Conservation (phyloP, 2,888 invertebrate species). For the Mimachlamys varia region DNA sequence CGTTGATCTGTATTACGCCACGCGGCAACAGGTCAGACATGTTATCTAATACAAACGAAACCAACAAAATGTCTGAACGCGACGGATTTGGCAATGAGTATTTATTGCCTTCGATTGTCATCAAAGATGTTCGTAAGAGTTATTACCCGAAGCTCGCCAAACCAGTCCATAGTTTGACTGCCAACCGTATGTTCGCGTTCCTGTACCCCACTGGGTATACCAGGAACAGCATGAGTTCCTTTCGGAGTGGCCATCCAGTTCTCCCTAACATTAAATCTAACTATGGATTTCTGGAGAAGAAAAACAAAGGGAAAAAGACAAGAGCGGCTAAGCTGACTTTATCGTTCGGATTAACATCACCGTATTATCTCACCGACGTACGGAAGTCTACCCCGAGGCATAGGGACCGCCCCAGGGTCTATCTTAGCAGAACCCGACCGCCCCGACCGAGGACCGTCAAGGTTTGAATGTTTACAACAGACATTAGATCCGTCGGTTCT, state of each 20-base stretch:
- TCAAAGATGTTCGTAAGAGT: slow-evolving; percentile 13
- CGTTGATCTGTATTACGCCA: neutral
- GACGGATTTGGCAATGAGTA: slow-evolving; percentile 18
- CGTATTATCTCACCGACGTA: neutral
- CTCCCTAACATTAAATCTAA: neutral
- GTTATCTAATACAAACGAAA: slow-evolving; percentile 24
- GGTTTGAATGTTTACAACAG: neutral
- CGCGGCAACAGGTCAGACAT: neutral
- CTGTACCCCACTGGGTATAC: neutral
- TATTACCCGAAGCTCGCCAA: neutral
- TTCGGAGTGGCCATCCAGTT: neutral
- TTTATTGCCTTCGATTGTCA: slow-evolving; percentile 16
- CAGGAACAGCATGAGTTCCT: neutral
- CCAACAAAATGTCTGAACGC: slow-evolving; percentile 9
- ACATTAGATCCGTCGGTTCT: neutral
- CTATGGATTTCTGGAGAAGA: neutral
- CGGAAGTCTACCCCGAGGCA: neutral
- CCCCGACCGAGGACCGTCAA: neutral
- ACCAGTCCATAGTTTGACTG: neutral
- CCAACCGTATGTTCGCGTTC: neutral
- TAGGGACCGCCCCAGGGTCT: neutral
- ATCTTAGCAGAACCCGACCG: neutral
- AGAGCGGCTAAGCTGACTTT: neutral
- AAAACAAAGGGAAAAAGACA: neutral
- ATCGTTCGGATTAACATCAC: neutral